These are phyloP conservation scores for Teleiodes luculella DNA, from an alignment of 2,888 invertebrate genomes.

Conservation along the genomic window DNA sequence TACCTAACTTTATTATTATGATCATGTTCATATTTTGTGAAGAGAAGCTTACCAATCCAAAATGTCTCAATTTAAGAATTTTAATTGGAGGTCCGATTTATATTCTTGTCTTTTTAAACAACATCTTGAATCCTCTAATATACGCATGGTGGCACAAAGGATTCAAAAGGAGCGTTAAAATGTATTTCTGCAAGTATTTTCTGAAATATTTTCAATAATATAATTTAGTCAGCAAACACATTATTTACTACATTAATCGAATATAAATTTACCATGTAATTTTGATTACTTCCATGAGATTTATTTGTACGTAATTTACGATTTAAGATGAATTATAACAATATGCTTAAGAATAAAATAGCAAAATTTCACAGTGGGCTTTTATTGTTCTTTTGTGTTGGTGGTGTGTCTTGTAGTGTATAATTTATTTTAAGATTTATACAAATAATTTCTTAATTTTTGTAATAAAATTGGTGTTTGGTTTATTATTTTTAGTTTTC, in stretches of 20 bases:
- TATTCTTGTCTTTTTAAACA: constrained; percentile 79
- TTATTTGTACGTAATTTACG: not conserved
- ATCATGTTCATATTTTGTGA: constrained; percentile 76
- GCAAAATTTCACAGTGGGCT: too few species aligned
- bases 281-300: not conserved
- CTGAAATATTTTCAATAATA: constrained; percentile 28
- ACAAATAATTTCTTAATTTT: too few species aligned
- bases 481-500: too few species aligned
- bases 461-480: too few species aligned
- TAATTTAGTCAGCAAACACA: not conserved
- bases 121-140: constrained; percentile 81
- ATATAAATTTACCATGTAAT: not conserved
- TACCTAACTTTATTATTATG: constrained; percentile 80
- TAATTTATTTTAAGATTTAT: too few species aligned
- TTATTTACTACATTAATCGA: not conserved
- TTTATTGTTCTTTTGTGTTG: too few species aligned
- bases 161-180: constrained; percentile 72
- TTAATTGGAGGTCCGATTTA: constrained; percentile 79
- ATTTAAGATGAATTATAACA: too few species aligned
- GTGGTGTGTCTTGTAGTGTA: too few species aligned
- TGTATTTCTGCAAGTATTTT: constrained; percentile 44
- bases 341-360: too few species aligned
- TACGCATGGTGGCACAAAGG: constrained; percentile 86
- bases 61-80: constrained; percentile 67
- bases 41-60: constrained; percentile 57